These are phyloP conservation scores for Nematostella vectensis DNA, from an alignment of 92 coral and sea anemone species.

Conservation along the genomic window DNA sequence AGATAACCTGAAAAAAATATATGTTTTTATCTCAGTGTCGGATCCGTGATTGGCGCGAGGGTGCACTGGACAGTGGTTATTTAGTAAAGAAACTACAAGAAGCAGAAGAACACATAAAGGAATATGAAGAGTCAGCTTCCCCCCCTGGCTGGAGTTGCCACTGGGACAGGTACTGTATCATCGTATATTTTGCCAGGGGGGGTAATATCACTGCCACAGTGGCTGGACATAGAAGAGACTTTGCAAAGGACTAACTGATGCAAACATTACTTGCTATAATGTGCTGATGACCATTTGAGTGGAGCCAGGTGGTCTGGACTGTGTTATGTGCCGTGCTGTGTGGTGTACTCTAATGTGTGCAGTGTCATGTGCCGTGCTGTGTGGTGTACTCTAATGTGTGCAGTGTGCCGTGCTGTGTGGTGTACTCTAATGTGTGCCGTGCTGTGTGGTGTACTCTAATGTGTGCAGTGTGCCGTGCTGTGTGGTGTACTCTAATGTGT, in stretches of 20 bases:
- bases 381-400: too few species aligned
- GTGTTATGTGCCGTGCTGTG: too few species aligned
- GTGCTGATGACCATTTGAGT: background rate
- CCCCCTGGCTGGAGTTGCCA: slow-evolving; percentile 99
- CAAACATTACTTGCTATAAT: background rate
- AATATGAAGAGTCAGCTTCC: slow-evolving; percentile 89
- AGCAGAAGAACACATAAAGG: slow-evolving; percentile 73
- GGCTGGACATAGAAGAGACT: slow-evolving; percentile 20
- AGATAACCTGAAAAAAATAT: too few species aligned
- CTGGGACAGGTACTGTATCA: slow-evolving; percentile 99
- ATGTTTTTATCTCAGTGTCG: too few species aligned
- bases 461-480: too few species aligned
- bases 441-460: too few species aligned
- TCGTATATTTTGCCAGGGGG: slow-evolving; percentile 72
- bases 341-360: too few species aligned
- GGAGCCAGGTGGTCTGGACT: too few species aligned
- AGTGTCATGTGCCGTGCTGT: too few species aligned
- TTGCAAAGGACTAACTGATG: slow-evolving; percentile 16
- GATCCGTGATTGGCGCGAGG: slow-evolving; percentile 94
- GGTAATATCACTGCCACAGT: slow-evolving; percentile 4
- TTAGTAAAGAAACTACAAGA: slow-evolving; percentile 69
- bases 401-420: too few species aligned
- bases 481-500: too few species aligned
- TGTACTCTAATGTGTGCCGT: too few species aligned
- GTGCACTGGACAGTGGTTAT: slow-evolving; percentile 78